These are phyloP conservation scores for Drosophila tripunctata DNA, from an alignment of 2,888 invertebrate genomes.

Conservation along the genomic window DNA sequence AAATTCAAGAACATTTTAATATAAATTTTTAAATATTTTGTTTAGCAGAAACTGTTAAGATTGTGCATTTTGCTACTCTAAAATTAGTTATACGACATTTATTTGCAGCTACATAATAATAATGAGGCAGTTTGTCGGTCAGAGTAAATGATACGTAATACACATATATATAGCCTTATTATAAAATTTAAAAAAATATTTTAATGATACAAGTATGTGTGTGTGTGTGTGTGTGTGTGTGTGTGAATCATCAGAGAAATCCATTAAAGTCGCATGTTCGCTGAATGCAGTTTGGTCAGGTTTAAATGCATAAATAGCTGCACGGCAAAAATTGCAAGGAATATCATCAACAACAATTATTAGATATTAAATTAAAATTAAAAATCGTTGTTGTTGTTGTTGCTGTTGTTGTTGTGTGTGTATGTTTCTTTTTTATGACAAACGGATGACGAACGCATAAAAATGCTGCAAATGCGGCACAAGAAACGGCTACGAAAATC, in stretches of 20 bases:
- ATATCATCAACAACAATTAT: slow-evolving; percentile 64
- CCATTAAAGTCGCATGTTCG: slow-evolving; percentile 59
- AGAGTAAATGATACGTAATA: background rate
- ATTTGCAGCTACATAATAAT: background rate
- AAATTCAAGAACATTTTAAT: too few species aligned
- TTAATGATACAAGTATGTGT: slow-evolving; percentile 20
- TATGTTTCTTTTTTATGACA: slow-evolving; percentile 72
- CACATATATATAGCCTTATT: slow-evolving; percentile 44
- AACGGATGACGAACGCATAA: slow-evolving; percentile 80
- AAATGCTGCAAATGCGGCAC: slow-evolving; percentile 70
- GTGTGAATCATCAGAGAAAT: slow-evolving; percentile 62
- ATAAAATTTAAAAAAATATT: slow-evolving; percentile 31
- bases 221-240: background rate
- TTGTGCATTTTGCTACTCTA: background rate
- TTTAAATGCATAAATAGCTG: slow-evolving; percentile 64
- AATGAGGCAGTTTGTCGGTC: background rate
- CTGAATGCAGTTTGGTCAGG: slow-evolving; percentile 57
- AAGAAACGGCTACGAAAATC: slow-evolving; percentile 64
- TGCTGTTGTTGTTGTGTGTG: slow-evolving; percentile 18
- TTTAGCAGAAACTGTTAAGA: background rate
- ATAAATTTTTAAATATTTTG: background rate
- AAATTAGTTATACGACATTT: background rate
- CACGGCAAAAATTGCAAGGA: slow-evolving; percentile 45
- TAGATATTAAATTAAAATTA: slow-evolving; percentile 78
- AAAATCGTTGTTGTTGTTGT: slow-evolving; percentile 48